Percentiles rank a stretch among this genome's conserved stretches.
Evolutionary conservation across 2,888 invertebrate genomes (phyloP).

Genomic region (Platycheirus albimanus): DNA sequence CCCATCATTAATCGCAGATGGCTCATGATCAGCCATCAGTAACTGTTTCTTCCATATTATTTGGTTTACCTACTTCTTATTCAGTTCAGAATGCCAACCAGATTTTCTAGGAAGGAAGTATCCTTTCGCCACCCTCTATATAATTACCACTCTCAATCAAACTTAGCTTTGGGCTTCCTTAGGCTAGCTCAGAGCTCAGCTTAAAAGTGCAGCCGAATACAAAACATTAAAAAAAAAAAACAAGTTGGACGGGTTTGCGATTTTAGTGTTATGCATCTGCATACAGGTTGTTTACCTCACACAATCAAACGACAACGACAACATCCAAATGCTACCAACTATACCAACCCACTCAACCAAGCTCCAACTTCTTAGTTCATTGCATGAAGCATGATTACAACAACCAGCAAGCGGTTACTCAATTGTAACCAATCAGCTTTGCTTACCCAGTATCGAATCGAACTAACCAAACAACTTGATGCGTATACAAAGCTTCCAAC

Average conservation of each 20-base stretch:
- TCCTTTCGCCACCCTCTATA: too few species aligned
- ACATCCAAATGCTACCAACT: background rate
- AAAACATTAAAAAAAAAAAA: slow-evolving; percentile 25
- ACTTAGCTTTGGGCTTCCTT: too few species aligned
- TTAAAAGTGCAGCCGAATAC: slow-evolving; percentile 6
- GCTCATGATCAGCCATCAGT: too few species aligned
- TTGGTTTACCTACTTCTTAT: too few species aligned
- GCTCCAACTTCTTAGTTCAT: background rate
- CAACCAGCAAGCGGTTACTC: slow-evolving; percentile 14
- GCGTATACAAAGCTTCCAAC: slow-evolving; percentile 55
- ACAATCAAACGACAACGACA: slow-evolving; percentile 45
- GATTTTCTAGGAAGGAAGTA: too few species aligned
- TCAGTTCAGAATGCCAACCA: too few species aligned
- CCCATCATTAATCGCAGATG: too few species aligned
- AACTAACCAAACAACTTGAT: slow-evolving; percentile 62
- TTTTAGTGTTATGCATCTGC: slow-evolving; percentile 40
- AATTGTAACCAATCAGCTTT: slow-evolving; percentile 56
- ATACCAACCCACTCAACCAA: slow-evolving; percentile 25
- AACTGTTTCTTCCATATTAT: too few species aligned
- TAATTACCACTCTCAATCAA: too few species aligned
- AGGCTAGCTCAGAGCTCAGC: background rate
- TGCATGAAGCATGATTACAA: slow-evolving; percentile 41
- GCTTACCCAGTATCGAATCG: slow-evolving; percentile 33
- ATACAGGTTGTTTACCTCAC: slow-evolving; percentile 65
- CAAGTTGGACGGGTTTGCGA: slow-evolving; percentile 57